Percentiles rank a stretch among this genome's conserved stretches.
These are phyloP conservation scores for Drosophila gaucha DNA, from an alignment of 2,888 invertebrate species.

Conservation along the genomic window DNA sequence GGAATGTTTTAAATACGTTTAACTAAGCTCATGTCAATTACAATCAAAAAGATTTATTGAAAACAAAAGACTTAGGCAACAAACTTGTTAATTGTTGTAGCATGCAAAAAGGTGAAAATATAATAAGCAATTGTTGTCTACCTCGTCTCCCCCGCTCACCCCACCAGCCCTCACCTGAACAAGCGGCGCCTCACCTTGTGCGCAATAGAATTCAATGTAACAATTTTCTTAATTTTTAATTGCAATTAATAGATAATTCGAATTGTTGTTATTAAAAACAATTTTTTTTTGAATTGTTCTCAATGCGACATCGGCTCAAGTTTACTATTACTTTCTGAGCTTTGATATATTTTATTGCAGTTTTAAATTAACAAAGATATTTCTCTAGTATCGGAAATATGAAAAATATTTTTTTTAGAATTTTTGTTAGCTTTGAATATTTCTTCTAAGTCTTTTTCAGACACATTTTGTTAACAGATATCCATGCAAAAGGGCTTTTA, in stretches of 20 bases:
- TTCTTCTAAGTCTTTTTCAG: neutral
- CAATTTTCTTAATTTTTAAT: slow-evolving; percentile 64
- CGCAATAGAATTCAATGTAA: slow-evolving; percentile 59
- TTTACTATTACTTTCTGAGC: neutral
- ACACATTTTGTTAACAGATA: neutral
- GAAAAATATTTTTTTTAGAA: slow-evolving; percentile 6
- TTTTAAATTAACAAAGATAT: neutral
- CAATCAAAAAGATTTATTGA: slow-evolving; percentile 36
- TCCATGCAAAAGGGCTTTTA: neutral
- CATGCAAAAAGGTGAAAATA: slow-evolving; percentile 67
- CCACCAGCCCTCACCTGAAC: neutral
- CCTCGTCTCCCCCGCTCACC: no score
- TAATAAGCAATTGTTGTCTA: slow-evolving; percentile 53
- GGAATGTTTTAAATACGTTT: no score
- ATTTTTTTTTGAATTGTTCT: slow-evolving; percentile 35
- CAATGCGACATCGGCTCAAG: slow-evolving; percentile 20
- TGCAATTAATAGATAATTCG: slow-evolving; percentile 44
- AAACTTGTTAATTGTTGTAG: slow-evolving; percentile 51
- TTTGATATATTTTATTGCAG: neutral
- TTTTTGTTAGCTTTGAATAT: neutral
- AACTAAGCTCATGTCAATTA: slow-evolving; percentile 23
- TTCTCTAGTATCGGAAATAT: neutral
- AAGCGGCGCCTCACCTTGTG: slow-evolving; percentile 57
- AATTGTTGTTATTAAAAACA: slow-evolving; percentile 42
- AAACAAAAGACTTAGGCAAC: slow-evolving; percentile 66